Evolutionary conservation across 30 jellyfish, hydroid and myxozoan species (phyloP), one percentile per base, ranked within the genome.

Genomic region (Turritopsis dohrnii): DNA sequence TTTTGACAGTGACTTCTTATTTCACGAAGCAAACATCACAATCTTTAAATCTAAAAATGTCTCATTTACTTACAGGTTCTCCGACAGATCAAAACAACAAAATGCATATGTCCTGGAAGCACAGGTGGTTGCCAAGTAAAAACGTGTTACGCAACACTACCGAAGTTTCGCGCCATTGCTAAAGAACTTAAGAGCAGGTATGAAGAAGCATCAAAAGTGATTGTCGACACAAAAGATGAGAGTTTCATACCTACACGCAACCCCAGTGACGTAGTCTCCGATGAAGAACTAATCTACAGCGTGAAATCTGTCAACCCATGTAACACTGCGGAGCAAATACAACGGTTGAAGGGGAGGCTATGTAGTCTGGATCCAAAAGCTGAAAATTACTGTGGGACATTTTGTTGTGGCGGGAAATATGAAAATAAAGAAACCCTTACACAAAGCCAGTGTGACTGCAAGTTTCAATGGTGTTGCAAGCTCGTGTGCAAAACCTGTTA

Each of bases 301-400:
- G 77, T 7, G 9, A 69, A 69, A n/a, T 69, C 77, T 19, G 28
- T 69, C 9, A 69, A 69, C 0, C 9, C 9, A 9, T 69, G 77
- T 21, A n/a, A 23, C 9, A 69, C 77, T 27, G 19, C 28, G 16
- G 30, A 69, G 19, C 16, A 16, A 69, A 7, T 23, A 19, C 9
- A 23, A 9, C 31, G 19, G 0, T 7, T 69, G 22, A 23, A 21
- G 16, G 28, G 30, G 0, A 9, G 77, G 19, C 9, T 17, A 27
- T 69, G 77, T 69, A 69, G 77, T 19, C 30, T 69, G 77, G 77
- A 69, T 69, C 77, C 77, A 19, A 69, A 69, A 8, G 77, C 77
- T 1, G 30, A 69, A 69, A 27, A 69, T 1, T 69, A 69, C 77
- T 69, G 77, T 0, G 19, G 19, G 19, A 69, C 28, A 27, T n/a